These are phyloP conservation scores for Urocitellus parryii DNA, from an alignment of 2,113 vertebrate species.

Conservation along the genomic window DNA sequence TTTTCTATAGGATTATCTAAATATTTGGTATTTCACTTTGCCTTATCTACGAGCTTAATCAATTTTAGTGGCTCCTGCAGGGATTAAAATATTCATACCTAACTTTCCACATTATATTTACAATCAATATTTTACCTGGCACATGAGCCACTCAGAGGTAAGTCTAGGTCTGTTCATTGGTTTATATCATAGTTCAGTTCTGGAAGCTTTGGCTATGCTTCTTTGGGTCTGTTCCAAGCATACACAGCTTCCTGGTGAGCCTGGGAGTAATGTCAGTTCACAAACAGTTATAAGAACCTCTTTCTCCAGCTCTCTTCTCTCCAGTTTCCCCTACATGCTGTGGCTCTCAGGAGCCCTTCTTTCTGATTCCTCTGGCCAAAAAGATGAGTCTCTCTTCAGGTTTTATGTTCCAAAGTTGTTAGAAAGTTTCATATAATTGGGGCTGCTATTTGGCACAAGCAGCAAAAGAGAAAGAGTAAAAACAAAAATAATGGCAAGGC, in stretches of 20 bases:
- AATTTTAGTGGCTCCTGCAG: not conserved
- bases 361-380: not conserved
- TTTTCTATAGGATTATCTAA: not conserved
- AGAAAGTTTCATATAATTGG: not conserved
- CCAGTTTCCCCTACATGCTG: not conserved
- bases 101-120: not conserved
- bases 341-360: not conserved
- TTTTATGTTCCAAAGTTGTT: not conserved
- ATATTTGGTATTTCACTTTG: not conserved
- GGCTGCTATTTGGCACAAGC: not conserved
- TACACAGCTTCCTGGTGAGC: not conserved
- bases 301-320: not conserved
- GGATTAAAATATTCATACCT: not conserved
- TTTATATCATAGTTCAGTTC: not conserved
- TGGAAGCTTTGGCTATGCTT: not conserved
- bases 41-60: not conserved
- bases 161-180: not conserved
- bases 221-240: not conserved
- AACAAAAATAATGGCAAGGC: not conserved
- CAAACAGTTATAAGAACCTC: not conserved
- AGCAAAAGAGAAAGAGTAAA: not conserved
- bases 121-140: not conserved
- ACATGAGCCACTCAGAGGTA: slow-evolving; percentile 3
- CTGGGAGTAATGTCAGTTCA: not conserved
- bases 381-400: not conserved